Evolutionary conservation across 2,888 invertebrate species (phyloP), one percentile per base, ranked within the genome.

Genomic region (Trachelus troglodyta): DNA sequence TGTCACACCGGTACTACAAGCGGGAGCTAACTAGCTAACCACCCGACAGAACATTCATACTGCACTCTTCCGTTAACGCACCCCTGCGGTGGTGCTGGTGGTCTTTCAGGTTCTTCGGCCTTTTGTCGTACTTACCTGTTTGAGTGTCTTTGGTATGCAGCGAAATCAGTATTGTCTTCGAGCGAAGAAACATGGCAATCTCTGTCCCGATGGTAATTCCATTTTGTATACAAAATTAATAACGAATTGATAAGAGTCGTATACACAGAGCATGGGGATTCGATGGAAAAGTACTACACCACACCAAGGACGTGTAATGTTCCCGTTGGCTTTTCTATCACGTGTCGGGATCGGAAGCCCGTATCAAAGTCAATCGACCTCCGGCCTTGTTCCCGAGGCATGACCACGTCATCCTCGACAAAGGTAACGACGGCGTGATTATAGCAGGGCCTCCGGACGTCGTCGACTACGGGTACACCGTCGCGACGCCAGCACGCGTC

Each of bases 391-490:
- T 56, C 23, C 56, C 56, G 23, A 56, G 23, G 56, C 56, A 56
- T 23, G 56, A 56, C 56, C 56, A 56, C 56, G 56, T 56, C 56
- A 56, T 77, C 76, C 9, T 56, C 56, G 56, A 56, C 56, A 56
- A 56, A 56, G 56, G 56, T 56, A 56, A 56, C 56, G 56, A 23
- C 23, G 23, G 23, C 56, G 56, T 56, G 56, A 56, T 56, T 56
- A 56, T 56, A 23, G 56, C 56, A 23, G 23, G 23, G 56, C 2
- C 56, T 56, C 56, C 56, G 56, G 56, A 84, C 79, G 81, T 80
- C 78, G 81, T 82, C 79, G 81, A 73, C 76, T 69, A 78, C 73
- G 73, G 79, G 79, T 76, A 78, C 76, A 78, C 75, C 77, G 76
- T 76, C 73, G 76, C 75, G 69, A 76, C 35, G 15, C 33, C 69